Evolutionary conservation across 2,113 vertebrate genomes (phyloP), one percentile per base, ranked within the genome.

Genomic region (Neodon shergylaensis): DNA sequence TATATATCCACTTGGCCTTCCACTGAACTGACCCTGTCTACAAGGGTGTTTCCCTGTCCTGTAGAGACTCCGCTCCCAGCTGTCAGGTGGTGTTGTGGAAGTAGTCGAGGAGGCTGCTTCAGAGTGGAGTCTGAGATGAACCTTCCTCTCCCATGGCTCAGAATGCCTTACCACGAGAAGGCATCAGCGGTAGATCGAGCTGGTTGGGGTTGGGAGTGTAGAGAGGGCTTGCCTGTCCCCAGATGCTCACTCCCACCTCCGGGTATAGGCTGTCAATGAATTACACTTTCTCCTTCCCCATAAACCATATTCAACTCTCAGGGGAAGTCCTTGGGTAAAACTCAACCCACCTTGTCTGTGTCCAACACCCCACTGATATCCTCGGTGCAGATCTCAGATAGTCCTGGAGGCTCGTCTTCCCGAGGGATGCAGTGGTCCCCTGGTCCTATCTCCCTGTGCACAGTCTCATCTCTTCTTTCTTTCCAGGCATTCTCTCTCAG

Each of bases 241-340:
- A 8, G 12, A 21, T 0, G 22, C n/a, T 24, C 31, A 16, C 14
- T 24, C 44, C 44, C 39, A 73, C 7, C 14, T 0, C 1, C 7
- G 2, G 91, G 33, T 49, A 68, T 1, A 39, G 36, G 73, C 14
- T 58, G 54, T 52, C 39, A 16, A 24, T 9, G 47, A 47, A 21
- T 39, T 39, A 26, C 24, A 47, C 47, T 21, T 10, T 14, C 24
- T 16, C 8, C 33, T 22, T 47, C 26, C 39, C 21, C 21, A 36
- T 42, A 36, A 61, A 70, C 14, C n/a, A 1, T 44, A n/a, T 70
- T 44, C 39, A 2, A 28, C 33, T 39, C 58, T 77, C 61, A 42
- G 79, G 13, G 39, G 19, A 74, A 44, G 42, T 33, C 21, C 73
- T 52, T 21, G 24, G 42, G 68, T 52, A 72, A 77, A 61, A 87